A percentile compares a stretch with the other conserved stretches of the same genome.
Conservation (phyloP, 2,888 invertebrate species). For the Trypoxylon attenuatum region DNA sequence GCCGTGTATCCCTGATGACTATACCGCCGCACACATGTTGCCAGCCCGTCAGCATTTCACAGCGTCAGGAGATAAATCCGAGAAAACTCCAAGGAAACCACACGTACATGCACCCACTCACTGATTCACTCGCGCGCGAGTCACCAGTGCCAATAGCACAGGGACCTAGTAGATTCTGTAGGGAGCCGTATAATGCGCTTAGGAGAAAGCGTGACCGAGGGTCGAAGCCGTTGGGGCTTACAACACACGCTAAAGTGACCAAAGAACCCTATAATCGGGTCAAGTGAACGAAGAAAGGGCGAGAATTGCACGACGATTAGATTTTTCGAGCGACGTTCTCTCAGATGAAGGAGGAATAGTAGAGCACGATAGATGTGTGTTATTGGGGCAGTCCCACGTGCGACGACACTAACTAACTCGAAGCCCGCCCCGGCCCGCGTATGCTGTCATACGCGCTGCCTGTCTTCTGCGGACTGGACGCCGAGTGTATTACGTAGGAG, state of each 20-base stretch:
- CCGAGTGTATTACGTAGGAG: slow-evolving; percentile 32
- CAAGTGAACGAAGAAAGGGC: neutral
- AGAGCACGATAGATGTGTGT: too few relatives aligned
- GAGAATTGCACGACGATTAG: neutral
- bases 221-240: neutral
- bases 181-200: neutral
- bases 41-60: slow-evolving; percentile 70
- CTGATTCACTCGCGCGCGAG: slow-evolving; percentile 18
- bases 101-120: slow-evolving; percentile 34
- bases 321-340: slow-evolving; percentile 20
- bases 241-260: neutral
- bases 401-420: too few relatives aligned
- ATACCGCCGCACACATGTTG: slow-evolving; percentile 60
- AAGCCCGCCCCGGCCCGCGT: slow-evolving; percentile 22
- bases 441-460: slow-evolving; percentile 34
- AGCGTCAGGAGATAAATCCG: slow-evolving; percentile 55
- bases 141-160: too few relatives aligned
- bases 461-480: slow-evolving; percentile 36
- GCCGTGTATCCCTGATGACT: slow-evolving; percentile 59
- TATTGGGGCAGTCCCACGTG: slow-evolving; percentile 20
- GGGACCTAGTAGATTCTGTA: too few relatives aligned
- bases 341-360: too few relatives aligned
- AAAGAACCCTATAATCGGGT: neutral
- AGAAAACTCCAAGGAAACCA: slow-evolving; percentile 43
- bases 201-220: neutral